These are phyloP conservation scores for Eublepharis macularius DNA, from an alignment of 2,113 vertebrate species.

Conservation along the genomic window DNA sequence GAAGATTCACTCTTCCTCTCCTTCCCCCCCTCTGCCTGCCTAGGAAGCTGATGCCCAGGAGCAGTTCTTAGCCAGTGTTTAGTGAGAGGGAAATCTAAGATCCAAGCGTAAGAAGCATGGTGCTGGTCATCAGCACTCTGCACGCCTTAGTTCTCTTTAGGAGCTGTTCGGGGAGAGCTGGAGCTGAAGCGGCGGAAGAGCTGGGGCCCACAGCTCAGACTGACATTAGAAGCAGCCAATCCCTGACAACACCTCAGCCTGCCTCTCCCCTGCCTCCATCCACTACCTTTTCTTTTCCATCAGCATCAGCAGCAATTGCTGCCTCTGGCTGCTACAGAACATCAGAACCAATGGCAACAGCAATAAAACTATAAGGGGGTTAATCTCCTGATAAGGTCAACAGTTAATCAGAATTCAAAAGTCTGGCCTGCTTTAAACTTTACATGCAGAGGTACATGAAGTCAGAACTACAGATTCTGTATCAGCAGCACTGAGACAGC, in stretches of 20 bases:
- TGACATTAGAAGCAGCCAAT: constrained; percentile 62
- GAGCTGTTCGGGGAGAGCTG: constrained; percentile 69
- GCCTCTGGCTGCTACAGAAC: constrained; percentile 48
- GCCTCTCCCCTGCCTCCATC: constrained; percentile 41
- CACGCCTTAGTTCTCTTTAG: constrained; percentile 66
- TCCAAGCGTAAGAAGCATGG: constrained; percentile 68
- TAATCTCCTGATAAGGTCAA: constrained; percentile 31
- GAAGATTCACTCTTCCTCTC: constrained; percentile 42
- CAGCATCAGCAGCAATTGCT: constrained; percentile 53
- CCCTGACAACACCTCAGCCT: constrained; percentile 8
- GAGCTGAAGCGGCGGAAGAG: constrained; percentile 69
- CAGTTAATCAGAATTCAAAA: constrained; percentile 24
- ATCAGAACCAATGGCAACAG: constrained; percentile 48
- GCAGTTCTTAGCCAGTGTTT: constrained; percentile 39
- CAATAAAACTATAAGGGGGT: constrained; percentile 33
- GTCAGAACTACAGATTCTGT: background rate
- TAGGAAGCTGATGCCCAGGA: constrained; percentile 48
- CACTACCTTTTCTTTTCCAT: constrained; percentile 61
- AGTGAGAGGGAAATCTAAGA: constrained; percentile 48
- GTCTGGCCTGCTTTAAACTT: constrained; percentile 23
- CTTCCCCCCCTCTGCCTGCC: constrained; percentile 42
- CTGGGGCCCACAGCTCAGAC: constrained; percentile 47
- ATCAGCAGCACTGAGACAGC: background rate
- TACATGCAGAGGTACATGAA: background rate
- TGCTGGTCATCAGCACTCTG: constrained; percentile 67